A percentile compares a stretch with the other conserved stretches of the same genome.
Conservation (phyloP, 2,797 vertebrate species). For the Acrossocheilus fasciatus region DNA sequence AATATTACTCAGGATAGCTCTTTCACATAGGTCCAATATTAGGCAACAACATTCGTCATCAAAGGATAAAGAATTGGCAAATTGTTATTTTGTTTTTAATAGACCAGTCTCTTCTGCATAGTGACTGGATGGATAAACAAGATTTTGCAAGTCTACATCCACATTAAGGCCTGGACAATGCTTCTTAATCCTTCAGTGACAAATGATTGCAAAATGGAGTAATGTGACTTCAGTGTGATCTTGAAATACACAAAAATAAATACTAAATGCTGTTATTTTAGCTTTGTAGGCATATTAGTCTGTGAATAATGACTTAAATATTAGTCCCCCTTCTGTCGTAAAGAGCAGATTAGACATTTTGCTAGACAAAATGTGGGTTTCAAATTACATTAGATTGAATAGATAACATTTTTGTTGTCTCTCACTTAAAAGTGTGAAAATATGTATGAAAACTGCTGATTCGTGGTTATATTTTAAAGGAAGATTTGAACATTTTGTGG, state of each 20-base stretch:
- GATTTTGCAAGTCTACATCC: slow-evolving; percentile 17
- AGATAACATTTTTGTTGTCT: background rate
- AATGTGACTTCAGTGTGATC: background rate
- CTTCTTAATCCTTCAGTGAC: slow-evolving; percentile 10
- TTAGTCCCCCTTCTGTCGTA: background rate
- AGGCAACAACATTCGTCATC: slow-evolving; percentile 10
- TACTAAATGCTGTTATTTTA: background rate
- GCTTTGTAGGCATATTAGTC: background rate
- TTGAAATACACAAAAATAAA: background rate
- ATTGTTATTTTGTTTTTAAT: slow-evolving; percentile 1
- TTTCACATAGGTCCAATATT: background rate
- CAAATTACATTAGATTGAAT: background rate
- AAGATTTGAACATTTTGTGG: background rate
- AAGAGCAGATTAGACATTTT: background rate
- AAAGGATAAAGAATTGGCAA: background rate
- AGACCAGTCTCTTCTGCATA: background rate
- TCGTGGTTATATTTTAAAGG: background rate
- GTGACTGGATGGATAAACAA: slow-evolving; percentile 9
- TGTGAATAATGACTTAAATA: background rate
- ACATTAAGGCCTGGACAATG: background rate
- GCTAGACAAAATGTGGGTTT: background rate
- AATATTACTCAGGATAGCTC: background rate
- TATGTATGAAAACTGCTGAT: background rate
- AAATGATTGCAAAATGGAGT: background rate
- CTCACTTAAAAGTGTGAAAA: background rate